Base-by-base conservation (phyloP, 2,113 vertebrate genomes). In the Dinomys branickii region DNA sequence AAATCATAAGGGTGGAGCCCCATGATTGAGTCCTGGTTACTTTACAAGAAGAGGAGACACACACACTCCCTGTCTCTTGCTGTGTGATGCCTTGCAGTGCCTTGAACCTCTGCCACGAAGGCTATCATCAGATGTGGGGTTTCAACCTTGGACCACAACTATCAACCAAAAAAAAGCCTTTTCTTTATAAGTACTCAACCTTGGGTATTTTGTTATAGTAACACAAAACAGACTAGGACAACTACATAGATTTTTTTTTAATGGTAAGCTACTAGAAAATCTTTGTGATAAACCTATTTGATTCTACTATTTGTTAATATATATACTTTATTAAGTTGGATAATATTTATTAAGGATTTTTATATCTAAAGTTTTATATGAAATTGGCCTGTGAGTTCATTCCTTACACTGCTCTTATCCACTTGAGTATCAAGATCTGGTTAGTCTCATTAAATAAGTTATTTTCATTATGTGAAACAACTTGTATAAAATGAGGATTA, bases 381-480 rank as follows among this genome's bases (percentile, higher is more conserved):
- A 52, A 91, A 59, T 94, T 73, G 20, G 24, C 28, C 65, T 93
- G 33, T 75, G 33, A 87, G 85, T 93, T 90, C 30, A 94, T 86
- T 84, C 82, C 59, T 95, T 78, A 33, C 19, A 33, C 86, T 89
- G 33, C 75, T 95, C 26, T 83, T 82, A 86, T 67, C 87, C 22
- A 58, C 33, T 75, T 92, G 16, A 54, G 35, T 67, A 90, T 87
- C 38, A 92, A 92, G 81, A 30, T 88, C 88, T 77, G 73, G 65
- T 86, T 86, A 86, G 14, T 75, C 7, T 89, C 47, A 67, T 85
- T 88, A 88, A 73, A 88, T 61, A 93, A 26, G 28, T 63, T 96
- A 47, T 85, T 96, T 93, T 96, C 56, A 94, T 84, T 96, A 94
- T 83, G 93, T 90, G 80, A 94, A 96, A 28, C 59, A 81, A 92